Conservation (phyloP, 2,797 vertebrate genomes). For the Esox lucius region DNA sequence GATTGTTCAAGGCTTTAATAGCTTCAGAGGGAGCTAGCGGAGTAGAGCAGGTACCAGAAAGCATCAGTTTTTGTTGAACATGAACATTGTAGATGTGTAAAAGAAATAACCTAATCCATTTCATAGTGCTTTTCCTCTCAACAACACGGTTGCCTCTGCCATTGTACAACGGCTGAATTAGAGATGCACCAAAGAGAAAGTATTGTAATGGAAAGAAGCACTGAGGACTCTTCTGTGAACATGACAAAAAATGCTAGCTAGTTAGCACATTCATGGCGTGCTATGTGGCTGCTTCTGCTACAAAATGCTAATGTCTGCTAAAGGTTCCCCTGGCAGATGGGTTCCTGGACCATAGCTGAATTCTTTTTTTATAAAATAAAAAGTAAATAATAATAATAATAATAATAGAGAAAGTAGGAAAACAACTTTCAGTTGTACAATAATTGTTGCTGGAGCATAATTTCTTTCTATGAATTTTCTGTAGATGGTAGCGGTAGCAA, state of each 20-base stretch:
- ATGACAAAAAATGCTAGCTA: constrained; percentile 56
- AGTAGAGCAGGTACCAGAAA: constrained; percentile 55
- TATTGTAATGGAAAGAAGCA: constrained; percentile 42
- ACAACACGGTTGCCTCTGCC: constrained; percentile 46
- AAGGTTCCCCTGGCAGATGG: constrained; percentile 51
- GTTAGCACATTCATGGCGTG: constrained; percentile 29
- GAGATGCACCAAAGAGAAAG: constrained; percentile 69
- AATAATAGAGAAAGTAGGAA: background rate
- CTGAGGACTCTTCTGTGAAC: constrained; percentile 61
- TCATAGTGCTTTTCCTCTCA: constrained; percentile 40
- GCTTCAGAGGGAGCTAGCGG: constrained; percentile 39
- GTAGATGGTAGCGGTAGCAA: constrained; percentile 49
- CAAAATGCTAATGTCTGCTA: constrained; percentile 50
- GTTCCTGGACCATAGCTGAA: constrained; percentile 56
- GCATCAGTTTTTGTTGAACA: constrained; percentile 51
- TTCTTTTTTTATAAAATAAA: constrained; percentile 60
- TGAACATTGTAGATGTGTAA: constrained; percentile 11
- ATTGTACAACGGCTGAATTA: constrained; percentile 45
- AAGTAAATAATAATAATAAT: too few relatives aligned
- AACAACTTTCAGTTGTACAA: constrained; percentile 67
- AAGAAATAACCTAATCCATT: constrained; percentile 44
- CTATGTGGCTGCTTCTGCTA: constrained; percentile 46
- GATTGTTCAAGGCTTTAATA: constrained; percentile 39
- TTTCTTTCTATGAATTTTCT: constrained; percentile 41
- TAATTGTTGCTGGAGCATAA: constrained; percentile 57